These are phyloP conservation scores for Tricholaema leucomelas DNA, from an alignment of 2,113 vertebrate genomes.

Conservation along the genomic window DNA sequence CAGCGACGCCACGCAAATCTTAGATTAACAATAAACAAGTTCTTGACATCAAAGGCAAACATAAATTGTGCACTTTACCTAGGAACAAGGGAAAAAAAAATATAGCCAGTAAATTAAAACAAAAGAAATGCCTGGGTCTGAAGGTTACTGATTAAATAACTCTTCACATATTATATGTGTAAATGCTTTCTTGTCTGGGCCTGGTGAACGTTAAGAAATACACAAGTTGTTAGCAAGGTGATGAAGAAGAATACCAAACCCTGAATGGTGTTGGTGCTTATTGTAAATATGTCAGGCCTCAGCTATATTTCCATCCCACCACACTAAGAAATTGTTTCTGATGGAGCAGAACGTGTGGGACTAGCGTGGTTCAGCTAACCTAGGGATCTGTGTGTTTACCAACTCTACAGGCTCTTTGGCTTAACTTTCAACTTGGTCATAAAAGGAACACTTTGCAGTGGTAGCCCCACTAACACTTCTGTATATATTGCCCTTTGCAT, in stretches of 20 bases:
- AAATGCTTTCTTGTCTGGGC: not conserved
- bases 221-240: not conserved
- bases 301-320: not conserved
- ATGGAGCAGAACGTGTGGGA: not conserved
- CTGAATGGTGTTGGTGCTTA: not conserved
- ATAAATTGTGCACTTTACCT: not conserved
- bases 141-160: not conserved
- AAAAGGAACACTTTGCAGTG: not conserved
- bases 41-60: not conserved
- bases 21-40: not conserved
- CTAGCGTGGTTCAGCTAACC: not conserved
- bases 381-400: not conserved
- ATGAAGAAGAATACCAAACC: slow-evolving; percentile 7
- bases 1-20: not conserved
- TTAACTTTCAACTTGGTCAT: slow-evolving; percentile 10
- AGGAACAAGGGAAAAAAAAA: not conserved
- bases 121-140: not conserved
- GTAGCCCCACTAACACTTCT: slow-evolving; percentile 40
- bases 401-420: not conserved
- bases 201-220: not conserved
- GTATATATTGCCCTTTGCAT: slow-evolving; percentile 26
- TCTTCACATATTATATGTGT: not conserved
- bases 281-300: not conserved
- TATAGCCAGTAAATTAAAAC: not conserved
- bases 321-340: not conserved